These are phyloP conservation scores for Catharus ustulatus DNA, from an alignment of 2,797 vertebrate genomes.

Conservation along the genomic window DNA sequence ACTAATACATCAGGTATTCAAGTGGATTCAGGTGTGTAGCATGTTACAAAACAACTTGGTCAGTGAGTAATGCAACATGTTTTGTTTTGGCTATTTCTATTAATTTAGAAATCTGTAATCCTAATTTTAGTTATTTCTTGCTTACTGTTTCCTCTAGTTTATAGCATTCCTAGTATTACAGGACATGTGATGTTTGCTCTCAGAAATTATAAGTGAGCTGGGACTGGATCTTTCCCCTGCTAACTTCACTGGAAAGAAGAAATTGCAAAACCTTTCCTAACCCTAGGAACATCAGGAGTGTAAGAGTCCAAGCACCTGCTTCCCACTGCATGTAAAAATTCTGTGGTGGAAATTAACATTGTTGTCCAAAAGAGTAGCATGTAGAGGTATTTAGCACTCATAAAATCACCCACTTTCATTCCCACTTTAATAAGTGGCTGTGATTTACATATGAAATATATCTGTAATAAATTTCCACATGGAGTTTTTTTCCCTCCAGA, in stretches of 20 bases:
- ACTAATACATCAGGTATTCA: background rate
- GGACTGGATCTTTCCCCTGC: background rate
- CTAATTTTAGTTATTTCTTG: background rate
- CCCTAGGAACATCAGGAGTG: background rate
- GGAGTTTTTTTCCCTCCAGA: slow-evolving; percentile 81
- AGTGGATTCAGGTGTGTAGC: background rate
- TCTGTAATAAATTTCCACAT: slow-evolving; percentile 78
- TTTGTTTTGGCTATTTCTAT: background rate
- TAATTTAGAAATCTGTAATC: background rate
- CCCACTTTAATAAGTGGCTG: slow-evolving; percentile 74
- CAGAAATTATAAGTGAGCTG: background rate
- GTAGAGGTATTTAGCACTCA: slow-evolving; percentile 58
- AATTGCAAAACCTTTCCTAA: background rate
- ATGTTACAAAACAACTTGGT: background rate
- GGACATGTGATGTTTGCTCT: background rate
- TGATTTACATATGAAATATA: slow-evolving; percentile 82
- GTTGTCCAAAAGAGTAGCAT: slow-evolving; percentile 38
- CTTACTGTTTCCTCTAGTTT: background rate
- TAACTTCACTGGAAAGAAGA: background rate
- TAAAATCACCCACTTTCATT: slow-evolving; percentile 70
- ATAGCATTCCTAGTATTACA: background rate
- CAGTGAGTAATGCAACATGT: background rate
- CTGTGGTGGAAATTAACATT: slow-evolving; percentile 1
- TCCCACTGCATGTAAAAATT: slow-evolving; percentile 7
- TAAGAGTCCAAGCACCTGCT: background rate